Conservation (phyloP, 2,888 invertebrate genomes). For the Melanophora roralis region DNA sequence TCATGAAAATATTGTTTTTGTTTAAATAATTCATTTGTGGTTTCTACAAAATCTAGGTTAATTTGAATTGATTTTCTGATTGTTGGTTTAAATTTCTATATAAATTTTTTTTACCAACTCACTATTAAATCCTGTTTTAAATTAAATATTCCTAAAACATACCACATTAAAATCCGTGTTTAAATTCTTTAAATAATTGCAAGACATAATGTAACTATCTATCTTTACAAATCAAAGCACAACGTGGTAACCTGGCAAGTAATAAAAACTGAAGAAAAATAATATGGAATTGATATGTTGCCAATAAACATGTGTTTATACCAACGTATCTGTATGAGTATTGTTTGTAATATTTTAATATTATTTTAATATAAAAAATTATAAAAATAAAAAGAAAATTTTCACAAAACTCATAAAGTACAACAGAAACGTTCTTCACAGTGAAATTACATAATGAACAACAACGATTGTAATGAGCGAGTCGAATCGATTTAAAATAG, state of each 20-base stretch:
- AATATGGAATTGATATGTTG: constrained; percentile 57
- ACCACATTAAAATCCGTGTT: constrained; percentile 61
- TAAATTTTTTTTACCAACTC: constrained; percentile 16
- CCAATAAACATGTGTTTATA: constrained; percentile 54
- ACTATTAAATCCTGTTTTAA: constrained; percentile 53
- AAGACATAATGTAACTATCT: constrained; percentile 43
- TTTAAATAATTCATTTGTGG: not conserved
- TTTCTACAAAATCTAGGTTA: constrained; percentile 43
- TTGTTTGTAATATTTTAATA: constrained; percentile 53
- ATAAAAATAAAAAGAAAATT: constrained; percentile 54
- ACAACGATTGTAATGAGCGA: constrained; percentile 46
- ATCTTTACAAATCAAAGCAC: constrained; percentile 34
- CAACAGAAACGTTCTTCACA: constrained; percentile 62
- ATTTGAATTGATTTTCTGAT: constrained; percentile 35
- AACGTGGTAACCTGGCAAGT: no score
- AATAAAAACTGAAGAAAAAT: not conserved
- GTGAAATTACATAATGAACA: constrained; percentile 57
- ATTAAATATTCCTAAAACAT: constrained; percentile 55
- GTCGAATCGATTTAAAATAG: constrained; percentile 29
- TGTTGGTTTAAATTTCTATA: constrained; percentile 18
- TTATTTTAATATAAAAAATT: constrained; percentile 34
- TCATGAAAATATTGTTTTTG: not conserved
- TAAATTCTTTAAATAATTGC: constrained; percentile 61
- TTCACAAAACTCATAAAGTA: constrained; percentile 65
- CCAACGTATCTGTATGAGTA: no score